phyloP scores from a whole-genome alignment of 2,113 vertebrate species.

The Pollachius pollachius region DNA sequence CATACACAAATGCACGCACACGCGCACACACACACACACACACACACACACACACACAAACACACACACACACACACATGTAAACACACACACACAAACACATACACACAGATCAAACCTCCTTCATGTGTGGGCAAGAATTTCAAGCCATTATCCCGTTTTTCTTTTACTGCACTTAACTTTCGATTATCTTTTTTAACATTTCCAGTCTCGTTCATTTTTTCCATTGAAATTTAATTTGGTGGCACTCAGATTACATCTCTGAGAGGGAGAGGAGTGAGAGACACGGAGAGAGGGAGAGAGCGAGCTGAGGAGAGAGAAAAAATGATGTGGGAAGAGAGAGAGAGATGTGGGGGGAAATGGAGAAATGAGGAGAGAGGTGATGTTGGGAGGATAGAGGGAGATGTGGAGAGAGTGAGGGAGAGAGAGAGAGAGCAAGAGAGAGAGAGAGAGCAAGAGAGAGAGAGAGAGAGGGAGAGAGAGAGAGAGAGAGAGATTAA shows the following conservation, averaged over 20 bases:
- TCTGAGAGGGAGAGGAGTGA: conserved; percentile 21
- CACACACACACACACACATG: background rate
- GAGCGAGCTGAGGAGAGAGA: conserved; percentile 2
- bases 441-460: too few relatives aligned
- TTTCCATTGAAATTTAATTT: conserved; percentile 56
- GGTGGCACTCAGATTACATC: conserved; percentile 40
- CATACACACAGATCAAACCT: conserved; percentile 40
- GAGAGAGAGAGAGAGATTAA: too few relatives aligned
- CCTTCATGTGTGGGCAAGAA: background rate
- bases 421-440: too few relatives aligned
- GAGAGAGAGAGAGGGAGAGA: background rate
- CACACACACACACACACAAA: background rate
- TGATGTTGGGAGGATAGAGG: too few relatives aligned
- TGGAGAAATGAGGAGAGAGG: too few relatives aligned
- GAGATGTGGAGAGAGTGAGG: too few relatives aligned
- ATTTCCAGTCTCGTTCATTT: conserved; percentile 52
- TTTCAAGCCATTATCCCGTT: conserved; percentile 56
- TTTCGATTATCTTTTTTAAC: conserved; percentile 51
- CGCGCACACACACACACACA: too few relatives aligned
- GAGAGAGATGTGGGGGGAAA: too few relatives aligned
- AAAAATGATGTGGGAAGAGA: too few relatives aligned
- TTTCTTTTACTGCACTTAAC: conserved; percentile 37
- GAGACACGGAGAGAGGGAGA: conserved; percentile 33
- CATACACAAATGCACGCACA: too few relatives aligned
- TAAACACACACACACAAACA: background rate